phyloP scores from a whole-genome alignment of 2,888 invertebrate species.

The Stramonita haemastoma region DNA sequence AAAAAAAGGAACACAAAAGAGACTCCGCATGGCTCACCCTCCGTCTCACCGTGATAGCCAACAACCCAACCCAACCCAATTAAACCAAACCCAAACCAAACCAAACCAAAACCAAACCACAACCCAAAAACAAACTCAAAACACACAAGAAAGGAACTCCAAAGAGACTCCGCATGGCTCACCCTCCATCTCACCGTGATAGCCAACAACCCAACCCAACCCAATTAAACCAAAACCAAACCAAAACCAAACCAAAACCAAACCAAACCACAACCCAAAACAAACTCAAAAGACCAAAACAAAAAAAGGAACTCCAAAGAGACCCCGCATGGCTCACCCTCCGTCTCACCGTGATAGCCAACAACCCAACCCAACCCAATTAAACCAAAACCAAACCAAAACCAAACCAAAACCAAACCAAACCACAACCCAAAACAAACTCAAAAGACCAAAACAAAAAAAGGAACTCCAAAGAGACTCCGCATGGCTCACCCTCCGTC shows the following conservation, averaged over 20 bases:
- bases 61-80: background rate
- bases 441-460: background rate
- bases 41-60: slow-evolving; percentile 39
- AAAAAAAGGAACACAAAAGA: background rate
- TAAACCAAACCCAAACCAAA: background rate
- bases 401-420: too few relatives aligned
- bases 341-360: slow-evolving; percentile 38
- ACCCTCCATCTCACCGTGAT: slow-evolving; percentile 39
- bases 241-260: too few relatives aligned
- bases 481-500: slow-evolving; percentile 26
- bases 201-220: background rate
- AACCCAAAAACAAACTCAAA: background rate
- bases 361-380: too few relatives aligned
- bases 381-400: background rate
- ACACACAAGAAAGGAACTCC: background rate
- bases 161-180: background rate
- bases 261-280: background rate
- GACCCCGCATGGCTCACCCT: slow-evolving; percentile 15
- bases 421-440: background rate
- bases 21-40: slow-evolving; percentile 15
- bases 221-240: too few relatives aligned
- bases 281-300: background rate
- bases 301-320: background rate
- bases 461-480: background rate
- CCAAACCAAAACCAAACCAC: background rate